Percentiles rank a stretch among this genome's conserved stretches.
Evolutionary conservation across 1,140 invertebrate species (phyloP).

Genomic region (Drosophila virilis): DNA sequence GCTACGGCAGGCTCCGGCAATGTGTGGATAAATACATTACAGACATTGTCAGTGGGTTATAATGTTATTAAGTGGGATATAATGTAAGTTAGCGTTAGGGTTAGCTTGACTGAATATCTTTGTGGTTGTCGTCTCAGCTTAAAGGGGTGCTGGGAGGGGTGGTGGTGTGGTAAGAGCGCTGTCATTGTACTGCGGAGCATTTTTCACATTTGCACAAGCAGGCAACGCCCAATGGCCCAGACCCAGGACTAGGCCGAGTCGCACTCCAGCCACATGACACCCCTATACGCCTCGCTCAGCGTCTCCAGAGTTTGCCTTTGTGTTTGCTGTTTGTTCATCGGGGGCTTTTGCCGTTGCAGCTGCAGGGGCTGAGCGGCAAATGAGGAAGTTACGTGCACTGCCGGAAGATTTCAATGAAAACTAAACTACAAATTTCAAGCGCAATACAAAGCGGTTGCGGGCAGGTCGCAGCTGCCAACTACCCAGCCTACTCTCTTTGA

Average conservation of each 20-base stretch:
- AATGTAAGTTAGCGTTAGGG: too few species aligned
- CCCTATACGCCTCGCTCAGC: neutral
- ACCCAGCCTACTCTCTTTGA: neutral
- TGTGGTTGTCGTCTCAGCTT: too few species aligned
- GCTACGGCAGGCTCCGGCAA: too few species aligned
- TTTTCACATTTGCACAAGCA: constrained; percentile 64
- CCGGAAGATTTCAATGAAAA: constrained; percentile 46
- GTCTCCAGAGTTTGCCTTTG: constrained; percentile 31
- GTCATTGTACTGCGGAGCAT: constrained; percentile 57
- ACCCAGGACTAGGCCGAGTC: neutral
- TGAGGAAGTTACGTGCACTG: constrained; percentile 51
- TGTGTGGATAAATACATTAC: too few species aligned
- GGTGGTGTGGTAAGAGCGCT: constrained; percentile 4
- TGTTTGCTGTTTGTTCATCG: constrained; percentile 37
- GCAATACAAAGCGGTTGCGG: constrained; percentile 20
- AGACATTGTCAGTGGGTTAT: too few species aligned
- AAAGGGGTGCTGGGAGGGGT: too few species aligned
- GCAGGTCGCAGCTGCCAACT: too few species aligned
- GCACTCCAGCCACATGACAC: neutral
- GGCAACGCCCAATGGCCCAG: constrained; percentile 21
- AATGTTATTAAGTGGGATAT: too few species aligned
- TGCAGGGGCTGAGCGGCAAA: constrained; percentile 30
- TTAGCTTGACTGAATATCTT: too few species aligned
- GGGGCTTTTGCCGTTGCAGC: constrained; percentile 6
- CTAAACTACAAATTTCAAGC: constrained; percentile 45